Evolutionary conservation across 2,888 invertebrate species (phyloP).

Genomic region (Apamea anceps): DNA sequence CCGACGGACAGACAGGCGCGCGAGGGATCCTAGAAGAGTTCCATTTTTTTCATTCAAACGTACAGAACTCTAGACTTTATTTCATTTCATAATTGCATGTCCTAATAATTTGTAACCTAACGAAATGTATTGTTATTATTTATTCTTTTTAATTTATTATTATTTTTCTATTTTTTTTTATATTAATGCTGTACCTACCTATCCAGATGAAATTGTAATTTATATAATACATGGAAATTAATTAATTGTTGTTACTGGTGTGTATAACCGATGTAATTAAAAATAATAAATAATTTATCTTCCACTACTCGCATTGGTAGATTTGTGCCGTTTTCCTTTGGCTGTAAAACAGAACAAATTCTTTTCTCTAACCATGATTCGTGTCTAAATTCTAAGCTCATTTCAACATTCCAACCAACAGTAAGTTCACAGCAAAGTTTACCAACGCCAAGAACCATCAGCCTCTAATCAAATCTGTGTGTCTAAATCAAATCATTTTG

Average conservation of each 20-base stretch:
- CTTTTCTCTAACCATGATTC: background rate
- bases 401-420: slow-evolving; percentile 27
- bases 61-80: background rate
- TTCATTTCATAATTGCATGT: no score
- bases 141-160: no score
- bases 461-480: slow-evolving; percentile 46
- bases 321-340: background rate
- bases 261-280: no score
- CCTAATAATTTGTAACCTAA: no score
- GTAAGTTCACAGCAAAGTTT: slow-evolving; percentile 37
- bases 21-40: background rate
- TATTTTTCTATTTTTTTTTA: no score
- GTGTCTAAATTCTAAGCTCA: slow-evolving; percentile 18
- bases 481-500: slow-evolving; percentile 62
- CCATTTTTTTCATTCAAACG: background rate
- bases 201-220: no score
- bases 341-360: background rate
- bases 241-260: no score
- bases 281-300: no score
- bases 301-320: no score
- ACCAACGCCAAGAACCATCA: slow-evolving; percentile 45
- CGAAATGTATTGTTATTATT: no score
- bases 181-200: no score
- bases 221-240: no score
- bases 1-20: background rate